These are phyloP conservation scores for Chionis minor DNA, from an alignment of 2,113 vertebrate genomes.

Conservation along the genomic window DNA sequence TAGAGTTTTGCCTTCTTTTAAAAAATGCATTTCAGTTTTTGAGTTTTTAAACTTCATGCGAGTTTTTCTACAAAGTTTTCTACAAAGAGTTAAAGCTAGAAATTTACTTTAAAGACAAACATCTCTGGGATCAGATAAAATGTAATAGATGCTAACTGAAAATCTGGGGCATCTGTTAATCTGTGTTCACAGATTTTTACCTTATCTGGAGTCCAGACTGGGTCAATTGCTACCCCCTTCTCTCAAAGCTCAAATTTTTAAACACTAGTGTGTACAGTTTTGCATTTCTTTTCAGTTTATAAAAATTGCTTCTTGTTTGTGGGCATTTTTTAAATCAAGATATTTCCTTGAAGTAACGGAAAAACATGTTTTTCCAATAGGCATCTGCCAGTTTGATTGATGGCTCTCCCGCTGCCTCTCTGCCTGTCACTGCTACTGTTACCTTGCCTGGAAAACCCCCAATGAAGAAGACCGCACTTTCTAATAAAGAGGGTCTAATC, in stretches of 20 bases:
- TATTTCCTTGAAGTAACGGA: not conserved
- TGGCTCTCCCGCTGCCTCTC: slow-evolving; percentile 48
- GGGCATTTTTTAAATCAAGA: not conserved
- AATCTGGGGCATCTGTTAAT: not conserved
- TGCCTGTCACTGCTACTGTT: slow-evolving; percentile 47
- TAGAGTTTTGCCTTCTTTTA: rapidly evolving
- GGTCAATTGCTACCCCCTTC: not conserved
- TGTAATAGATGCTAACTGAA: not conserved
- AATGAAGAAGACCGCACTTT: not conserved
- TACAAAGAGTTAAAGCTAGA: not conserved
- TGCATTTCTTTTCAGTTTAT: not conserved
- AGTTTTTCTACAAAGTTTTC: not conserved
- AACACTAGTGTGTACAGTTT: not conserved
- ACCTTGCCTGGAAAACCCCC: not conserved
- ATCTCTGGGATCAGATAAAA: not conserved
- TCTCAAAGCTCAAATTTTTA: not conserved
- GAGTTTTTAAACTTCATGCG: not conserved
- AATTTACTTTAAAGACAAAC: not conserved
- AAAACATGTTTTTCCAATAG: not conserved
- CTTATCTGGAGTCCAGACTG: not conserved
- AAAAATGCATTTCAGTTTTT: not conserved
- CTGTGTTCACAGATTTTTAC: not conserved
- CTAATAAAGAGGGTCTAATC: slow-evolving; percentile 37
- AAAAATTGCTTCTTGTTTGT: not conserved
- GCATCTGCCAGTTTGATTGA: slow-evolving; percentile 54